Base-by-base conservation (phyloP, 2,113 vertebrate genomes). In the Delphinapterus leucas region DNA sequence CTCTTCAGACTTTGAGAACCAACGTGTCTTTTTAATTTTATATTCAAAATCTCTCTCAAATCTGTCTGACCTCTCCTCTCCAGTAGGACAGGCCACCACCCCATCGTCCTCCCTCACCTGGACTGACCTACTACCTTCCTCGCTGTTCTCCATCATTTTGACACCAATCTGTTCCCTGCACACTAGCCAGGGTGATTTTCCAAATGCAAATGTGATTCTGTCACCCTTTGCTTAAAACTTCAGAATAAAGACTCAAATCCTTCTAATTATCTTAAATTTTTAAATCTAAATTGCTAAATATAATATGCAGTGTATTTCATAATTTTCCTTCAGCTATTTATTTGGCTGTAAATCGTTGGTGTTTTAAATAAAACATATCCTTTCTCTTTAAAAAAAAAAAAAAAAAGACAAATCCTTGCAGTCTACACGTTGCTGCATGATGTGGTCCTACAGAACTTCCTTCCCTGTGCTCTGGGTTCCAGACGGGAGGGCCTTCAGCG, bases 311-410 rank as follows among this genome's bases (percentile, higher is more conserved):
- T 74, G 3, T 8, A 26, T 68, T 80, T 90, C 44, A 33, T 65
- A 86, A 2, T 83, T 87, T 95, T 68, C 21, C 6, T 63, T 89
- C 15, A 77, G 14, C 6, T 77, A 47, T 28, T 53, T 58, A 74
- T 85, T 58, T 83, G 38, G 5, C 38, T 83, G 0, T 68, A 76
- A 47, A 33, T 65, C 1, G 58, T 86, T 68, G 31, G 7, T 58
- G 28, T 88, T 87, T 91, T 21, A 55, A 77, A 55, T 82, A 55
- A 67, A 86, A 68, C 68, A 76, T 63, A 28, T 70, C 20, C 5
- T 92, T 97, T 53, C 81, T 95, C 91, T 79, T 44, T 90, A 77
- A 84, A 58, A 58, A 58, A 58, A 55, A 47, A 38, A 7, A 44
- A 60, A 33, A 70, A 68, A 85, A 97, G 53, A 73, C 15, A 87